phyloP scores from a whole-genome alignment of 2,113 vertebrate species.

The Notiomystis cincta region DNA sequence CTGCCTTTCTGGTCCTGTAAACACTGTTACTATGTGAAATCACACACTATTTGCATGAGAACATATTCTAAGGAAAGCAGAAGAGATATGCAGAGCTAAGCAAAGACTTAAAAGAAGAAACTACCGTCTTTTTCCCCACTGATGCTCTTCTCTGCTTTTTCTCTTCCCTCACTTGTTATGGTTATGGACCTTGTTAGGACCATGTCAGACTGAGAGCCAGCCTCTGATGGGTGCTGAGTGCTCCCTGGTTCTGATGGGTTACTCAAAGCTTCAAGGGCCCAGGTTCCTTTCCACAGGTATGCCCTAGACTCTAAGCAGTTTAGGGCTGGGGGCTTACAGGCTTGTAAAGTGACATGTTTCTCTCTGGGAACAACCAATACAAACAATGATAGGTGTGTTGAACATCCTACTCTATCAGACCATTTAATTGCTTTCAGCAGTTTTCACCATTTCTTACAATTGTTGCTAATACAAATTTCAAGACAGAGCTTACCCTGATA shows the following conservation, averaged over 20 bases:
- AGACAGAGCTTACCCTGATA: background rate
- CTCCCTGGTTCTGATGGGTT: background rate
- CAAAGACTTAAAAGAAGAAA: background rate
- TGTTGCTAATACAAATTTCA: background rate
- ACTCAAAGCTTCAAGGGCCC: background rate
- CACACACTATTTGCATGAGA: background rate
- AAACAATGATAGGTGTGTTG: constrained; percentile 24
- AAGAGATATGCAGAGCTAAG: background rate
- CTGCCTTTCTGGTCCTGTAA: background rate
- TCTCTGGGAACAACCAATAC: background rate
- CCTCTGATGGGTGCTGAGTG: background rate
- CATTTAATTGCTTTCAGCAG: constrained; percentile 3
- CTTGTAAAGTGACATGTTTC: background rate
- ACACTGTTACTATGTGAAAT: background rate
- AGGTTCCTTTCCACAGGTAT: background rate
- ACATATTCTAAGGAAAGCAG: background rate
- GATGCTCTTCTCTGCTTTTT: background rate
- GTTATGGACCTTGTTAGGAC: background rate
- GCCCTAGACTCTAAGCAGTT: background rate
- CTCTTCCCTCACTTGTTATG: background rate
- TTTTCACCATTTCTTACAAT: background rate
- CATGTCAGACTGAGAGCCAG: rapidly evolving
- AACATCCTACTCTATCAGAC: constrained; percentile 19
- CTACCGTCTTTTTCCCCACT: background rate
- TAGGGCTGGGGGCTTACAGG: background rate